These are phyloP conservation scores for Bombus vancouverensis DNA, from an alignment of 1,140 invertebrate species.

Conservation along the genomic window DNA sequence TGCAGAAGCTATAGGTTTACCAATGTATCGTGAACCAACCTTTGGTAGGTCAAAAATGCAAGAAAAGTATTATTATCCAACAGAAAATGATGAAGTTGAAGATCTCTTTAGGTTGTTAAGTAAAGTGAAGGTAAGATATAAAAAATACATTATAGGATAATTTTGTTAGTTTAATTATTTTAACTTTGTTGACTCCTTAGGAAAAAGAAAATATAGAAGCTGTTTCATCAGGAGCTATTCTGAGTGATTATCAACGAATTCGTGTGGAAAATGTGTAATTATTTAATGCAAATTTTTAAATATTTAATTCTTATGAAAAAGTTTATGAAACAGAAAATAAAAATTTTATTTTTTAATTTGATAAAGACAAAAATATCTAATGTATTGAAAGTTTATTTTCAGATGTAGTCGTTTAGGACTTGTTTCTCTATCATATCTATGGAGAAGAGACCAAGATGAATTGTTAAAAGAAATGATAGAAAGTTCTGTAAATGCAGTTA, in stretches of 20 bases:
- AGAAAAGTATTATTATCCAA: slow-evolving; percentile 92
- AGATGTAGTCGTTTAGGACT: slow-evolving; percentile 95
- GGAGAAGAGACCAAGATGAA: slow-evolving; percentile 96
- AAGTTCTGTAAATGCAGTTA: slow-evolving; percentile 94
- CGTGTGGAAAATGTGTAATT: slow-evolving; percentile 99
- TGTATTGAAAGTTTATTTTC: slow-evolving; percentile 62
- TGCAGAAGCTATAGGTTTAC: slow-evolving; percentile 96
- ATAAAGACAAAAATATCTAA: slow-evolving; percentile 7
- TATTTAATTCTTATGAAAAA: background rate
- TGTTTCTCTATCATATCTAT: slow-evolving; percentile 95
- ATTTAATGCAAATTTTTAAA: slow-evolving; percentile 58
- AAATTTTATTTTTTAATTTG: slow-evolving; percentile 5
- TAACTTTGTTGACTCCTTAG: slow-evolving; percentile 82
- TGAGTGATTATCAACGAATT: slow-evolving; percentile 98
- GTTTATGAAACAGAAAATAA: background rate
- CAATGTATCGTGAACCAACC: slow-evolving; percentile 93
- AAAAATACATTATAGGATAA: slow-evolving; percentile 20
- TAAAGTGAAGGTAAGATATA: slow-evolving; percentile 88
- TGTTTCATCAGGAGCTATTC: slow-evolving; percentile 97
- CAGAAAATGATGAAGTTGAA: slow-evolving; percentile 98
- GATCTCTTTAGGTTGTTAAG: slow-evolving; percentile 95
- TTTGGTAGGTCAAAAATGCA: slow-evolving; percentile 90
- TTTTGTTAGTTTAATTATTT: background rate
- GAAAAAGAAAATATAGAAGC: slow-evolving; percentile 92
- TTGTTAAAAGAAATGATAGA: slow-evolving; percentile 98